Evolutionary conservation across 1,140 invertebrate species (phyloP), one percentile per base, ranked within the genome.

Genomic region (Cherax destructor): DNA sequence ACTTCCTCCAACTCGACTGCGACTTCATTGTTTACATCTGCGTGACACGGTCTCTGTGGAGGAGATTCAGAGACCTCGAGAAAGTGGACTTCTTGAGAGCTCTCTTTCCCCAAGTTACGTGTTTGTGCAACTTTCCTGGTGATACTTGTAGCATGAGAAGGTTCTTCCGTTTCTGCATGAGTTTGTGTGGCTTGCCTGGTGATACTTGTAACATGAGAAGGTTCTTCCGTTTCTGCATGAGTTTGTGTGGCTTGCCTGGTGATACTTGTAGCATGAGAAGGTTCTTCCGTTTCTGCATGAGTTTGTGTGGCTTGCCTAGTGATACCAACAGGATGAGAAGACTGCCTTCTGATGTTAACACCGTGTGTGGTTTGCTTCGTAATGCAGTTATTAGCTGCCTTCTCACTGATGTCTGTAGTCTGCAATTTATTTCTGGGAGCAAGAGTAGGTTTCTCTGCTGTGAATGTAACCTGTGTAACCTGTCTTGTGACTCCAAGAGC

Each of bases 301-400:
- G 52, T 21, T 18, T 59, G 52, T 84, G 83, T 47, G 47, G 65
- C 30, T 49, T 84, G 59, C 47, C 47, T n/a, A 9, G 4, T 72
- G 59, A 84, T 72, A 30, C 83, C 83, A 47, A 69, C 83, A 84
- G 61, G 61, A 30, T 72, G 83, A 9, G 83, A 61, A 84, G 83
- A 61, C 61, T 49, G 61, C 61, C 83, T 30, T 56, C 21, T 6
- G 52, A 56, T 56, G 13, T 13, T 13, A 56, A 56, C 52, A 56
- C 13, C 52, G 13, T 56, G 47, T n/a, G 47, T 13, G 13, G 52
- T 56, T 13, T 56, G 52, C 13, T 9, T 10, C 1, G 52, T 13
- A 9, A 10, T 9, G 9, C 52, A 10, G 52, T 9, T 56, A 13
- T 10, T 56, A 56, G 9, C 52, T 10, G 13, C 52, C 9, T 56